Base-by-base conservation (phyloP, 92 coral and sea anemone genomes). In the Umimayanthus chanpuru region DNA sequence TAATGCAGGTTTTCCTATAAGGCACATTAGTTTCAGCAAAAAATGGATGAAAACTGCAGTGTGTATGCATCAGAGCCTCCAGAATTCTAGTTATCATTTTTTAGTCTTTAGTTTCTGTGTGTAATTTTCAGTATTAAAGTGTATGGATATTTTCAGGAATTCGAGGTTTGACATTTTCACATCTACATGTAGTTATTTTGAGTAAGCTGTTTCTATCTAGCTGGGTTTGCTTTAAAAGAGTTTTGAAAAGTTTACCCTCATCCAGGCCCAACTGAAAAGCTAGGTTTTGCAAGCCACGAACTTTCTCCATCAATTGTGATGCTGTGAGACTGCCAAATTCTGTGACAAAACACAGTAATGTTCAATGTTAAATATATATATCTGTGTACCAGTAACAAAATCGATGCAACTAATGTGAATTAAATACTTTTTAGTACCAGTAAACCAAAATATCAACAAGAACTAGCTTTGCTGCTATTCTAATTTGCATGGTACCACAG, bases 301-400 rank as follows among this genome's bases (percentile, higher is more conserved):
- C 98, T 89, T 96, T 96, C 85, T 96, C 98, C 98, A 96, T 96
- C 12, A 96, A 88, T 81, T 96, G 98, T 16, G 98, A 94, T 40
- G 96, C 91, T 38, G 98, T 96, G 29, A 96, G 94, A 90, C 98
- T 96, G 28, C 98, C 98, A 96, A 96, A 96, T 85, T 96, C 98
- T 95, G 89, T 73, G 26, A 68, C 6, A 78, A 68, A 78, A 77
- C 21, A n/a, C 15, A 85, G 47, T 4, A 44, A 25, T 12, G 1
- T 5, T 47, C 47, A 28, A 28, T 12, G 49, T 40, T 23, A 79
- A 3, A 28, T 14, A 40, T 23, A 28, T 14, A 40, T 5, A 28
- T 32, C 0, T 2, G 2, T 32, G 4, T 49, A 79, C 58, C 76
- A 9, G 7, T 72, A 15, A 72, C 38, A 72, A 26, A 56, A 39